phyloP scores from a whole-genome alignment of 2,888 invertebrate species.

The Monoplex corrugatus region DNA sequence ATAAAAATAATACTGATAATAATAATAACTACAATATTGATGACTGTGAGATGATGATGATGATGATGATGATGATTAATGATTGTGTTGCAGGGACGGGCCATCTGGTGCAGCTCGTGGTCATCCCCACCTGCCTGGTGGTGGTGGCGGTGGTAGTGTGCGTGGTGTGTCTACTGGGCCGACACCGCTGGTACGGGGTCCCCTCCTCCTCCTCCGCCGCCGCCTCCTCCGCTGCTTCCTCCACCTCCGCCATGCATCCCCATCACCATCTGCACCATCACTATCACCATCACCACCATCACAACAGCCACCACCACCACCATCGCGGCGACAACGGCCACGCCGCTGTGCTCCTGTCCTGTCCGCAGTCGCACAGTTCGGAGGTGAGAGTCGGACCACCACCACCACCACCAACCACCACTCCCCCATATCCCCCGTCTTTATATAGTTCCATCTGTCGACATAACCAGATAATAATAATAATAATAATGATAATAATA shows the following conservation, averaged over 20 bases:
- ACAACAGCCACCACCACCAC: not conserved
- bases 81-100: slow-evolving; percentile 15
- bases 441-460: no score
- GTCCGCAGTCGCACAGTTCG: slow-evolving; percentile 46
- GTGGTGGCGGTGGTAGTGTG: slow-evolving; percentile 40
- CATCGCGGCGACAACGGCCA: slow-evolving; percentile 21
- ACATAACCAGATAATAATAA: no score
- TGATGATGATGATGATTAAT: no score
- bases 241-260: not conserved
- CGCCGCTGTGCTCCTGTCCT: slow-evolving; percentile 20
- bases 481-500: no score
- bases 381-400: slow-evolving; percentile 45
- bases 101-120: slow-evolving; percentile 42
- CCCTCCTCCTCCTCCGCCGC: not conserved
- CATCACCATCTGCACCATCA: not conserved
- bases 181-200: slow-evolving; percentile 16
- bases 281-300: not conserved
- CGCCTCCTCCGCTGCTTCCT: not conserved
- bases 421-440: no score
- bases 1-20: no score
- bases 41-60: no score
- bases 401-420: no score
- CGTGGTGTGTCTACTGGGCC: slow-evolving; percentile 38
- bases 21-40: no score
- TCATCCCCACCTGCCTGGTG: slow-evolving; percentile 31